Evolutionary conservation across 2,113 vertebrate species (phyloP).

Genomic region (Acinonyx jubatus): DNA sequence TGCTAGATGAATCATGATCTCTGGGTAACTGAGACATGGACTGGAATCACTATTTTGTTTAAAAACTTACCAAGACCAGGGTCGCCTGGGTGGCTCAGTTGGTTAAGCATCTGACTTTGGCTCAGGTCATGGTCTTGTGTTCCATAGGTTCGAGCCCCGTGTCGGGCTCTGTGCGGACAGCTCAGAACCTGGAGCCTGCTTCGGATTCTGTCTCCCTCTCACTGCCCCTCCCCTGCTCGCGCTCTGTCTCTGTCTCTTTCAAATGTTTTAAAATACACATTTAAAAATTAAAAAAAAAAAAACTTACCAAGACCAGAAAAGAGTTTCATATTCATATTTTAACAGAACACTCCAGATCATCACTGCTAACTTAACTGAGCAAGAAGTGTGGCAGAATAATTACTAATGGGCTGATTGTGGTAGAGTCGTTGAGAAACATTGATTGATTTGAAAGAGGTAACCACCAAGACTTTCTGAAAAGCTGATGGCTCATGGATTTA

Average conservation of each 20-base stretch:
- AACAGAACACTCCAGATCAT: background rate
- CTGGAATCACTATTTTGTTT: slow-evolving; percentile 27
- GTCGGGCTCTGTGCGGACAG: no score
- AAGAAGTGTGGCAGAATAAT: background rate
- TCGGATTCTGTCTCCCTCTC: no score
- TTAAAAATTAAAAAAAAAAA: background rate
- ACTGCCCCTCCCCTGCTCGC: no score
- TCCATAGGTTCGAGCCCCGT: no score
- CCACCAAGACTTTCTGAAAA: background rate
- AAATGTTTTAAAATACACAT: no score
- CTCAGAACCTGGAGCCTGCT: no score
- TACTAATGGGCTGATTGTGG: background rate
- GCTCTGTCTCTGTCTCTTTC: no score
- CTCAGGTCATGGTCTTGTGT: no score
- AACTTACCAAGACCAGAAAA: background rate
- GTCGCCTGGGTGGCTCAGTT: no score
- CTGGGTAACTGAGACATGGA: background rate
- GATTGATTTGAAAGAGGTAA: background rate
- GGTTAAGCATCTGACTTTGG: no score
- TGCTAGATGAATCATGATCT: background rate
- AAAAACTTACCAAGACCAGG: background rate
- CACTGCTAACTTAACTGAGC: background rate
- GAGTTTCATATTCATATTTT: background rate
- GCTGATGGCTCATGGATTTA: background rate
- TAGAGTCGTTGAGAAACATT: background rate